Percentiles rank a stretch among this genome's conserved stretches.
These are phyloP conservation scores for Apotomis turbidana DNA, from an alignment of 2,888 invertebrate species.

Conservation along the genomic window DNA sequence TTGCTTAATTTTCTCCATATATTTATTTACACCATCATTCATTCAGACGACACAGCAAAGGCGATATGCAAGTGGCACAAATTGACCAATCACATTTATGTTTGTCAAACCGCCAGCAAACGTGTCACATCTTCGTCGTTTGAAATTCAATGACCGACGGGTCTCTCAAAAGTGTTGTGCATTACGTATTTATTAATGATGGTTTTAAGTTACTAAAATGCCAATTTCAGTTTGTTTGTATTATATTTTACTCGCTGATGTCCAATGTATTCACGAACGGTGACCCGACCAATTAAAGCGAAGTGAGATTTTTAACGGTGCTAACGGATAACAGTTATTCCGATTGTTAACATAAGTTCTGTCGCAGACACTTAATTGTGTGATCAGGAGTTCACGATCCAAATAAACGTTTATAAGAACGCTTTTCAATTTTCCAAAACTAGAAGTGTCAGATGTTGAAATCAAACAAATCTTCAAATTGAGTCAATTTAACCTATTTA, in stretches of 20 bases:
- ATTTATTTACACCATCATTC: neutral
- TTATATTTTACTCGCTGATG: too few species aligned
- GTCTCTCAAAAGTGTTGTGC: too few species aligned
- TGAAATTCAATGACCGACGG: too few species aligned
- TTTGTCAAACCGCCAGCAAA: too few species aligned
- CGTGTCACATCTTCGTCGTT: too few species aligned
- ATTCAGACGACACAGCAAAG: too few species aligned
- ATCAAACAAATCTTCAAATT: neutral
- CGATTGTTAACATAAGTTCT: constrained; percentile 59
- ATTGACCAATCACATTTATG: too few species aligned
- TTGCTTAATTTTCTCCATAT: constrained; percentile 44
- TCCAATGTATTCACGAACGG: neutral
- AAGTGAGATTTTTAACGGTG: neutral
- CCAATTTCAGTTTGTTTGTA: too few species aligned
- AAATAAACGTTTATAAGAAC: constrained; percentile 55
- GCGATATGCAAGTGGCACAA: too few species aligned
- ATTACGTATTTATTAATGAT: too few species aligned
- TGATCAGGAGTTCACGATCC: constrained; percentile 69
- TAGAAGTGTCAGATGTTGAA: neutral
- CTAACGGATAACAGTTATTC: constrained; percentile 28
- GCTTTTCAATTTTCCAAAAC: neutral
- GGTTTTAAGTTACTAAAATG: too few species aligned
- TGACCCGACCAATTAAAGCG: neutral
- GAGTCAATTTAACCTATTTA: neutral
- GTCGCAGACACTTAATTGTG: constrained; percentile 68